Conservation (phyloP, 2,113 vertebrate species). For the Charina bottae region DNA sequence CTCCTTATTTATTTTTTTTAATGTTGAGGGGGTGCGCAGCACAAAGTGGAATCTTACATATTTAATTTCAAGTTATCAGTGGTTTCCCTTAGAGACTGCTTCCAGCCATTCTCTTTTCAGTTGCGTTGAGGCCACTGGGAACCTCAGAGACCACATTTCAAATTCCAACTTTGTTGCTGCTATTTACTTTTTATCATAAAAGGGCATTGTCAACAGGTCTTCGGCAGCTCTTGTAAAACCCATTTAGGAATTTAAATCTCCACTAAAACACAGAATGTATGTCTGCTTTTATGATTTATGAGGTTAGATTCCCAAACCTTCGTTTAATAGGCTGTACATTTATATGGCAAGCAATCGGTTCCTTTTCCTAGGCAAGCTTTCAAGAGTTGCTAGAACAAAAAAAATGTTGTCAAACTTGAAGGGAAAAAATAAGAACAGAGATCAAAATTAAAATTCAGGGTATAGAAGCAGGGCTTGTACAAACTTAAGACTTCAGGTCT, state of each 20-base stretch:
- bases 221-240: constrained; percentile 69
- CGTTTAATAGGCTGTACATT: constrained; percentile 62
- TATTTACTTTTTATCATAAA: constrained; percentile 73
- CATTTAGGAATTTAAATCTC: constrained; percentile 72
- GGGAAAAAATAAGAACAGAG: background rate
- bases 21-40: background rate
- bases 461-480: background rate
- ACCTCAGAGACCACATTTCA: constrained; percentile 48
- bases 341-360: constrained; percentile 63
- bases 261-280: constrained; percentile 67
- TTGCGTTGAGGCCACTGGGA: constrained; percentile 51
- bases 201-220: constrained; percentile 69
- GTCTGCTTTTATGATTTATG: constrained; percentile 70
- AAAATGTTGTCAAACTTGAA: background rate
- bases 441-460: background rate
- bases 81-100: constrained; percentile 56
- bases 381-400: background rate
- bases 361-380: background rate
- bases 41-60: constrained; percentile 69
- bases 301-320: constrained; percentile 60
- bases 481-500: background rate
- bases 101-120: constrained; percentile 49
- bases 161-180: constrained; percentile 70
- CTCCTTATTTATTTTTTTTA: background rate
- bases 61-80: constrained; percentile 71